Base-by-base conservation (phyloP, 2,888 invertebrate species). In the Andrena haemorrhoa region DNA sequence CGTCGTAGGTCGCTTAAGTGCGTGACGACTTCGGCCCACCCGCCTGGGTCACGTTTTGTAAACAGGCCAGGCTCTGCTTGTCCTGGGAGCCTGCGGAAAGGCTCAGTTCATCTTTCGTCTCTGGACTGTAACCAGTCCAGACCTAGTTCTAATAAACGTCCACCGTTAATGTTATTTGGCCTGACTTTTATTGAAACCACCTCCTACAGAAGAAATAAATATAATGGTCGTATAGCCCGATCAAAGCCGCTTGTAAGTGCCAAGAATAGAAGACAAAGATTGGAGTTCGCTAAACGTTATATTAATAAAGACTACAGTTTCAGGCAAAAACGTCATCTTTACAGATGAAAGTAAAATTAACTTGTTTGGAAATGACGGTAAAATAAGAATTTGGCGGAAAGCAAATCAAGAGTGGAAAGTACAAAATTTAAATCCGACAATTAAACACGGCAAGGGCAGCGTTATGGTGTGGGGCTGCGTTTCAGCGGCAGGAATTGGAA, bases 401-500 rank as follows among this genome's bases (percentile, higher is more conserved):
- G 5, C 0, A 26, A 58, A 58, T 29, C 58, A 58, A 29, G 26
- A 58, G 29, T 58, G 29, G 7, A 58, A 29, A 58, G 10, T 58
- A 29, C 16, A 58, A 58, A 58, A 58, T 29, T 29, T 58, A 12
- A 58, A 58, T 29, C 58, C 58, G 26, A 29, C 6, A 4, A 58
- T 58, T 58, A 29, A 16, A 26, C 58, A 58, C 58, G 26, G 2
- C 8, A 58, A 58, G 10, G 5, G 23, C 29, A 29, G 4, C 1
- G 41, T 41, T 41, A 41, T 41, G 41, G 16, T 41, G 41, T 5
- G 41, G 1, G 23, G 5, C 58, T 58, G 41, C 61, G 72, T 66
- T 61, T 61, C 69, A 60, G 58, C 20, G 72, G 56, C 49, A 60
- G 41, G 49, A 75, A 70, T 64, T 26, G 63, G 70, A 79, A 73